Evolutionary conservation across 2,888 invertebrate species (phyloP).

Genomic region (Melieria omissa): DNA sequence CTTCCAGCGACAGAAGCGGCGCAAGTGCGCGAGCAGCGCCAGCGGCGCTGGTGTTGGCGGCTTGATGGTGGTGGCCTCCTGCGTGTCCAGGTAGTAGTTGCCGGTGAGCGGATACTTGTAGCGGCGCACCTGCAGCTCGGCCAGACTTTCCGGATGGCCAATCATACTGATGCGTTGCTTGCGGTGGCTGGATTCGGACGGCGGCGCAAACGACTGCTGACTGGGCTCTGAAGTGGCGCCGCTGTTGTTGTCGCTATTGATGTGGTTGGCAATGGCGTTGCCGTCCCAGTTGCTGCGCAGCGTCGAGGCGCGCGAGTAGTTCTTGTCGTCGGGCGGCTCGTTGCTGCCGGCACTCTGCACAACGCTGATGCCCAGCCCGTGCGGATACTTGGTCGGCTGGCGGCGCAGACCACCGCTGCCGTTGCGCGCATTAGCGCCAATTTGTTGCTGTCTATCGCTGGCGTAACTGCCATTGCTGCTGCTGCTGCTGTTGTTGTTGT

Average conservation of each 20-base stretch:
- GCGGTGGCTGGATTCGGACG: slow-evolving; percentile 45
- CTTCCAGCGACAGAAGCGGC: slow-evolving; percentile 57
- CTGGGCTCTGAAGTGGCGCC: slow-evolving; percentile 2
- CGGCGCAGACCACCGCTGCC: slow-evolving; percentile 46
- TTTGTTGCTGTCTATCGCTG: slow-evolving; percentile 17
- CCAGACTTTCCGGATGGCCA: slow-evolving; percentile 54
- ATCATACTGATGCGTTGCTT: slow-evolving; percentile 58
- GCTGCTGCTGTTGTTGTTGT: slow-evolving; percentile 32
- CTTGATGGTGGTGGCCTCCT: slow-evolving; percentile 31
- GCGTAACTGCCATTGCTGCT: slow-evolving; percentile 9
- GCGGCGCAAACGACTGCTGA: slow-evolving; percentile 1
- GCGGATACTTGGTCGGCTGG: slow-evolving; percentile 61
- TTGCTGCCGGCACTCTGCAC: slow-evolving; percentile 52
- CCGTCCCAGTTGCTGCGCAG: slow-evolving; percentile 47
- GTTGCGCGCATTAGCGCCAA: slow-evolving; percentile 18
- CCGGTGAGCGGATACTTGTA: slow-evolving; percentile 59
- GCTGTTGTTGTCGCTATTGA: slow-evolving; percentile 23
- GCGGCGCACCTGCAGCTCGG: slow-evolving; percentile 61
- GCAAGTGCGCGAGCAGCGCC: slow-evolving; percentile 49
- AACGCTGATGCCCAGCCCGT: slow-evolving; percentile 55
- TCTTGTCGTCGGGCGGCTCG: slow-evolving; percentile 36
- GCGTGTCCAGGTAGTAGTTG: slow-evolving; percentile 56
- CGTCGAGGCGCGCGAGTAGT: slow-evolving; percentile 52
- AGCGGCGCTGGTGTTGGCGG: slow-evolving; percentile 51
- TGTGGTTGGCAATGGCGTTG: slow-evolving; percentile 26